phyloP scores from a whole-genome alignment of 1,140 invertebrate genomes.

The Scaptodrosophila lebanonensis region DNA sequence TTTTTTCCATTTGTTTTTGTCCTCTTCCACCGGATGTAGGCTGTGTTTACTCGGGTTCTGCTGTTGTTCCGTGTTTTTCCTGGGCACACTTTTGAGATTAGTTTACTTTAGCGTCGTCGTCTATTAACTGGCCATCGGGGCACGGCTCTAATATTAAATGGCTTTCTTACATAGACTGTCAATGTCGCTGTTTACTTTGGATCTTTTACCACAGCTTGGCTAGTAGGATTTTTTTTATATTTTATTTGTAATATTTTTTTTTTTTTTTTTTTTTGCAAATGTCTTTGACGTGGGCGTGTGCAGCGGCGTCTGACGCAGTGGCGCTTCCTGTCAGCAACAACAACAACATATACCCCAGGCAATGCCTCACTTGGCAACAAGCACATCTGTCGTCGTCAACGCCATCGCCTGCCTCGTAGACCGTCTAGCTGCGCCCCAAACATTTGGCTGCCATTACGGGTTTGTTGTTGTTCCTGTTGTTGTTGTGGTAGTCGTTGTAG shows the following conservation, averaged over 20 bases:
- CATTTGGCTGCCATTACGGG: constrained; percentile 35
- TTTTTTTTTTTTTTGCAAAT: constrained; percentile 14
- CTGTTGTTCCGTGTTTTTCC: constrained; percentile 36
- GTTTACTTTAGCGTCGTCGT: constrained; percentile 53
- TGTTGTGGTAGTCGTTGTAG: neutral
- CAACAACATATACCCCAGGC: constrained; percentile 32
- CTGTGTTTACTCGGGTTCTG: constrained; percentile 53
- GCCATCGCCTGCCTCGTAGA: no score
- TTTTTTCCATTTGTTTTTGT: constrained; percentile 11
- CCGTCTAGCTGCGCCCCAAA: no score
- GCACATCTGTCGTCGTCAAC: constrained; percentile 31
- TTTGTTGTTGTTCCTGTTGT: constrained; percentile 20
- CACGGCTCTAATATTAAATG: neutral
- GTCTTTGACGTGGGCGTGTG: constrained; percentile 6
- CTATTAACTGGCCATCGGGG: constrained; percentile 37
- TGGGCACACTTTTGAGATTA: constrained; percentile 73
- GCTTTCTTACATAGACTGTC: neutral
- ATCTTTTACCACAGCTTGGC: constrained; percentile 63
- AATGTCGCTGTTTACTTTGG: constrained; percentile 26
- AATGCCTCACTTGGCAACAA: constrained; percentile 58
- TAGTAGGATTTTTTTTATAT: constrained; percentile 1
- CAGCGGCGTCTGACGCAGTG: constrained; percentile 53
- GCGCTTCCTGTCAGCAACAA: constrained; percentile 61
- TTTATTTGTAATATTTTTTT: constrained; percentile 25
- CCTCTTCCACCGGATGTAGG: constrained; percentile 63